phyloP scores from a whole-genome alignment of 2,888 invertebrate species.

The Miltochrista miniata region DNA sequence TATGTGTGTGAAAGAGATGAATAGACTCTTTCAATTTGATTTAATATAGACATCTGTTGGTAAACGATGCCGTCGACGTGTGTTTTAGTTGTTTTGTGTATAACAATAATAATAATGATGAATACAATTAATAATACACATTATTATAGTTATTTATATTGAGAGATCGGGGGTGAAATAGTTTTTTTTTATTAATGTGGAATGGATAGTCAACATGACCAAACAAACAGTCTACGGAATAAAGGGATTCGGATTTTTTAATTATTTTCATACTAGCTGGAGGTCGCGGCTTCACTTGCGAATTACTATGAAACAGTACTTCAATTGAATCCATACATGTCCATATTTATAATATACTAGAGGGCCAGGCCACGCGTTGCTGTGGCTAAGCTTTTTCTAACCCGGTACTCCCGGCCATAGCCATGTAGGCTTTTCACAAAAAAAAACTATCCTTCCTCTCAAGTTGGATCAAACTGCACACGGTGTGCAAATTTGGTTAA shows the following conservation, averaged over 20 bases:
- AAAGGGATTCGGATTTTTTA: background rate
- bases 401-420: no score
- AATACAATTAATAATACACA: conserved; percentile 12
- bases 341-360: no score
- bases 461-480: no score
- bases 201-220: background rate
- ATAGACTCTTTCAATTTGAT: conserved; percentile 34
- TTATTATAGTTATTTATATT: conserved; percentile 11
- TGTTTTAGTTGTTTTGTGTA: conserved; percentile 39
- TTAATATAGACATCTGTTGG: conserved; percentile 66
- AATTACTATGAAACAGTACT: no score
- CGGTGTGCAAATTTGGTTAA: no score
- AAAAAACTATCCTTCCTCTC: no score
- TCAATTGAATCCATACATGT: no score
- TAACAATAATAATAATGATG: conserved; percentile 21
- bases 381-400: no score
- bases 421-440: no score
- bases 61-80: conserved; percentile 47
- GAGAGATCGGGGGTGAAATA: background rate
- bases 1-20: conserved; percentile 44
- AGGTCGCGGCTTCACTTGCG: no score
- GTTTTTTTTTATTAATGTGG: background rate
- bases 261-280: no score
- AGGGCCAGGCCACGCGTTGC: no score
- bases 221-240: background rate